Conservation (phyloP, 2,888 invertebrate species). For the Tenthredo amoena region DNA sequence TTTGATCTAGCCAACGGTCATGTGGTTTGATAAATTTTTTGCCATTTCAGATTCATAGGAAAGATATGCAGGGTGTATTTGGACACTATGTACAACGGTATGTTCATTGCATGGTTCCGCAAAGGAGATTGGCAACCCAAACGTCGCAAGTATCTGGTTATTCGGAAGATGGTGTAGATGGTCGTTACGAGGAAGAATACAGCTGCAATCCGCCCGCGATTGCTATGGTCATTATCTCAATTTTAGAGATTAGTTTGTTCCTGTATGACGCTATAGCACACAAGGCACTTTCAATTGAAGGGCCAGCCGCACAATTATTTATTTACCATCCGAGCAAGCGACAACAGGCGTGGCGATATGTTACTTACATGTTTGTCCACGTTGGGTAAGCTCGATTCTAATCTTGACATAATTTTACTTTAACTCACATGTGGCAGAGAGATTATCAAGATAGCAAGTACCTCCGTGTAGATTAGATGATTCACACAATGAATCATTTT, state of each 20-base stretch:
- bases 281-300: constrained; percentile 77
- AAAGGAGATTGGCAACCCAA: constrained; percentile 76
- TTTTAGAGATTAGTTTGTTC: constrained; percentile 90
- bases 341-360: constrained; percentile 94
- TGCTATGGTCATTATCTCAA: constrained; percentile 93
- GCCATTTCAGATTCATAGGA: constrained; percentile 72
- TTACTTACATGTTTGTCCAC: constrained; percentile 98
- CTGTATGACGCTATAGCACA: constrained; percentile 70
- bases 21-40: neutral
- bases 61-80: constrained; percentile 82
- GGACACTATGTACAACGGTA: constrained; percentile 84
- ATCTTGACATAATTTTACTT: constrained; percentile 16
- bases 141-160: constrained; percentile 77
- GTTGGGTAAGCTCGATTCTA: constrained; percentile 85
- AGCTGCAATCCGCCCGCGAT: constrained; percentile 95
- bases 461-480: neutral
- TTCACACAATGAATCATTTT: constrained; percentile 7
- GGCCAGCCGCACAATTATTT: constrained; percentile 89
- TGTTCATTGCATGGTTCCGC: constrained; percentile 81
- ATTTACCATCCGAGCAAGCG: constrained; percentile 94
- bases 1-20: neutral
- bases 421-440: neutral
- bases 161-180: constrained; percentile 80
- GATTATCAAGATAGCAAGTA: constrained; percentile 4
- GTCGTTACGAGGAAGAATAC: constrained; percentile 94